Evolutionary conservation across 2,797 vertebrate genomes (phyloP), one percentile per base, ranked within the genome.

Genomic region (Echiichthys vipera): DNA sequence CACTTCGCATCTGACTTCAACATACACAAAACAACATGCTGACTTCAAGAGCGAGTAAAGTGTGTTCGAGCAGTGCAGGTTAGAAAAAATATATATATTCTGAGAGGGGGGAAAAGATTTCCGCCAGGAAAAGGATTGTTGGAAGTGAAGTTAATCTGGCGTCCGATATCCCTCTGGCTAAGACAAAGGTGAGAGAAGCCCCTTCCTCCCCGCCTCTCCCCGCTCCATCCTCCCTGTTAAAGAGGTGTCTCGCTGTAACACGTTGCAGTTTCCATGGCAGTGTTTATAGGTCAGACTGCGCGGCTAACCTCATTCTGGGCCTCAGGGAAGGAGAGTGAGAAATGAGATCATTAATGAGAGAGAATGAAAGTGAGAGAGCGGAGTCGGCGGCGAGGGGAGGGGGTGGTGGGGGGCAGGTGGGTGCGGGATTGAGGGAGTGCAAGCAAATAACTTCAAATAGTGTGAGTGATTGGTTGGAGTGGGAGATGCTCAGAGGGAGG

Each of bases 301-400:
- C 71, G 69, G 86, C 89, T 90, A 87, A 91, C 87, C 85, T 93
- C 86, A 74, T 88, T 92, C 80, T 78, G 81, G 72, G 87, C 87
- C 86, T 89, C 80, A 18, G 87, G 87, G 88, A 88, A 84, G 80
- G 88, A 90, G 78, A 88, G 81, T 81, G 89, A 89, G 88, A 87
- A 91, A 92, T 92, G 80, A 92, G 88, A 91, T 93, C 87, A 88
- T 91, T 93, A 92, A 92, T 90, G 92, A 90, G 84, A 78, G 84
- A 83, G 83, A 84, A 91, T 87, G 88, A 92, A 82, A 90, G 89
- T 74, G 72, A 86, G 84, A 64, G 80, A 87, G 84, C 69, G 18
- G 73, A 81, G 72, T 82, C 51, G 20, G 49, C 3, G 24, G 61
- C 0, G 43, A 10, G 10, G 30, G 17, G 12, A 0, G 39, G 29